Evolutionary conservation across 2,113 vertebrate species (phyloP), one percentile per base, ranked within the genome.

Genomic region (Epinephelus fuscoguttatus): DNA sequence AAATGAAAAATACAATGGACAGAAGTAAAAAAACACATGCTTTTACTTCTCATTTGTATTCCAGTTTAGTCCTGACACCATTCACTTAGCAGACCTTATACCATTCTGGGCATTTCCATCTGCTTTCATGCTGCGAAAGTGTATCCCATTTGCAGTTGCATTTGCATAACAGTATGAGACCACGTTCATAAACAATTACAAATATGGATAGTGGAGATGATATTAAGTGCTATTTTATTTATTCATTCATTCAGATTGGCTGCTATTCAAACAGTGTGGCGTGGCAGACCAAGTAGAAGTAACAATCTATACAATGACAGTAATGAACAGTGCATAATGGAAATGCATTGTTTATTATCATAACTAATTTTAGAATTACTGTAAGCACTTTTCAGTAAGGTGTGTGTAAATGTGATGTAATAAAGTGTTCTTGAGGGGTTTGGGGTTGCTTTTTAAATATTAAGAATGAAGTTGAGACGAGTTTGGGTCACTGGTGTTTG

Each of bases 21-120:
- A 71, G 30, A 62, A 5, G 33, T n/a, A 80, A 73, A 33, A 74
- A 59, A 42, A 33, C 14, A 47, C 14, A 47, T 56, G 60, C 33
- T 42, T 63, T 76, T 63, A 21, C 47, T 70, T 60, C 45, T 78
- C 23, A 52, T 82, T 69, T 80, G 23, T 80, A 80, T 80, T 66
- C 59, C 56, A 33, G 10, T 67, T 70, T 33, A 40, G 55, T 15
- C 53, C 30, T 15, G 21, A 67, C 70, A 60, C 47, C 17, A 1
- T 37, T 73, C 47, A 25, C 6, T 19, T 13, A 47, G 27, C 62
- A 17, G 25, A 47, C 70, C 23, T 80, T 60, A 4, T 53, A 21
- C 33, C 18, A 75, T 18, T 75, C 11, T n/a, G 14, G 33, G 50
- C 21, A 21, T 61, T 64, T 64, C 40, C 49, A 50, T 71, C 37